Evolutionary conservation across 2,797 vertebrate genomes (phyloP).

Genomic region (Picus viridis): DNA sequence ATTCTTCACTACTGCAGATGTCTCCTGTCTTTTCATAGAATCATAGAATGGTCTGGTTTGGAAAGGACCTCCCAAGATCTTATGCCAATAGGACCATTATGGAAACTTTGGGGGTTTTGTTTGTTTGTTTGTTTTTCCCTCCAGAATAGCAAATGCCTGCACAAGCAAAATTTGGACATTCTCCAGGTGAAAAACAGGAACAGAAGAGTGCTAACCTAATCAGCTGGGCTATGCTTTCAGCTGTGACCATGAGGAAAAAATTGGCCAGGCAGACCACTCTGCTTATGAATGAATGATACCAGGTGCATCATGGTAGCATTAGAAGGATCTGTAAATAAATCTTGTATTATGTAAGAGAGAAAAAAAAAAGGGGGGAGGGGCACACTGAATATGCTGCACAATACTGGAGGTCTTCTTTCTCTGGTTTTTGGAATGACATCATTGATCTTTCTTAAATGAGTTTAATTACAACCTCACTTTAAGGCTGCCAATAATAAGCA

Average conservation of each 20-base stretch:
- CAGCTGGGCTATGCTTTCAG: background rate
- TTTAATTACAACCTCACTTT: conserved; percentile 44
- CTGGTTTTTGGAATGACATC: conserved; percentile 15
- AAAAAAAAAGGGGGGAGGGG: background rate
- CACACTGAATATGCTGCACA: background rate
- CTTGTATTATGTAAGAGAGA: background rate
- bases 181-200: conserved; percentile 26
- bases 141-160: background rate
- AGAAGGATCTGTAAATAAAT: background rate
- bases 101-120: background rate
- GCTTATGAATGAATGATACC: background rate
- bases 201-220: background rate
- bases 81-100: conserved; percentile 11
- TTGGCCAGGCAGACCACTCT: background rate
- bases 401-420: background rate
- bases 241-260: background rate
- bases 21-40: conserved; percentile 1
- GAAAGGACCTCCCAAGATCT: too few species aligned
- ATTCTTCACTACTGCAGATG: conserved; percentile 12
- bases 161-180: background rate
- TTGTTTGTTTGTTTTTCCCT: background rate
- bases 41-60: too few species aligned
- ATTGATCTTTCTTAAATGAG: background rate
- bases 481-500: conserved; percentile 29
- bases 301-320: background rate